These are phyloP conservation scores for Hirudinaria manillensis DNA, from an alignment of 2,888 invertebrate genomes.

Conservation along the genomic window DNA sequence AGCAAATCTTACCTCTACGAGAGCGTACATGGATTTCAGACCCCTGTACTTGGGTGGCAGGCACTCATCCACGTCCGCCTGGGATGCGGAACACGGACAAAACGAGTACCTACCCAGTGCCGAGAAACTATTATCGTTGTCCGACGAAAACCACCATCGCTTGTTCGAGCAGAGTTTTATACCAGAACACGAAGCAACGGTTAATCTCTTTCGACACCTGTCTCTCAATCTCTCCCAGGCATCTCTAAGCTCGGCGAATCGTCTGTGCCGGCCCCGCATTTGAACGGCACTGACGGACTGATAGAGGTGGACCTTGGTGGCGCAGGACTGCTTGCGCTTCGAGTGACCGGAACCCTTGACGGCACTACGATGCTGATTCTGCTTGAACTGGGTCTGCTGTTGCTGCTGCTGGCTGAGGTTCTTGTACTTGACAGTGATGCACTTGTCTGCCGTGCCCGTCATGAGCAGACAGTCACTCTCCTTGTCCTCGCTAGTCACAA, in stretches of 20 bases:
- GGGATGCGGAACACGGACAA: background rate
- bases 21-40: conserved; percentile 60
- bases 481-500: conserved; percentile 19
- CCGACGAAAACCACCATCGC: background rate
- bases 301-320: conserved; percentile 12
- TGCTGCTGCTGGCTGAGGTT: background rate
- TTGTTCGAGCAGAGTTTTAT: background rate
- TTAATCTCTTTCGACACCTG: conserved; percentile 4
- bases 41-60: conserved; percentile 61
- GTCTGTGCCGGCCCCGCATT: background rate
- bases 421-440: conserved; percentile 2
- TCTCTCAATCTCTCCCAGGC: background rate
- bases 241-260: background rate
- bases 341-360: background rate
- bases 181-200: background rate
- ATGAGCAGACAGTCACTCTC: conserved; percentile 19
- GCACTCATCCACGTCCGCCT: conserved; percentile 47
- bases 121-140: background rate
- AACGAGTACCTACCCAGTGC: background rate
- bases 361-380: background rate
- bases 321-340: conserved; percentile 1
- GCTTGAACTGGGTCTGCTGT: background rate
- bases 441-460: background rate
- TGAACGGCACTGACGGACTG: conserved; percentile 7
- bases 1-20: conserved; percentile 59